Conservation (phyloP, 2,888 invertebrate genomes). For the Chelonus formosanus region DNA sequence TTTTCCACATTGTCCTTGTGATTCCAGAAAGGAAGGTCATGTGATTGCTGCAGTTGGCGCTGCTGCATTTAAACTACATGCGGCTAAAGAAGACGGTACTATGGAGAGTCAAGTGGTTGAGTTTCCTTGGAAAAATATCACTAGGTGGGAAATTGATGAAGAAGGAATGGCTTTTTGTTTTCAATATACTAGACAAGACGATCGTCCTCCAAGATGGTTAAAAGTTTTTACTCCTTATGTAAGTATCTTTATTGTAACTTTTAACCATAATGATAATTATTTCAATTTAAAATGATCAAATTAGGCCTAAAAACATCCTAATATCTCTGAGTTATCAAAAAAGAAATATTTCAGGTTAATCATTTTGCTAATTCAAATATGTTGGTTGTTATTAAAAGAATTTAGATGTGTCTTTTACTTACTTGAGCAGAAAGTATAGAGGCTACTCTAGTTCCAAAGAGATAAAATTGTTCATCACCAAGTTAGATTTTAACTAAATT, state of each 20-base stretch:
- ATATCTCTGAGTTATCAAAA: too few relatives aligned
- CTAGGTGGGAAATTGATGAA: slow-evolving; percentile 89
- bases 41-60: slow-evolving; percentile 79
- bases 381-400: too few relatives aligned
- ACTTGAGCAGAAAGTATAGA: too few relatives aligned
- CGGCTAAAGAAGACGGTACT: slow-evolving; percentile 84
- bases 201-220: slow-evolving; percentile 83
- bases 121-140: slow-evolving; percentile 84
- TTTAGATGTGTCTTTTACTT: too few relatives aligned
- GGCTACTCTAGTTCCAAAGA: too few relatives aligned
- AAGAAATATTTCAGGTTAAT: too few relatives aligned
- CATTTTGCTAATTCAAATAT: too few relatives aligned
- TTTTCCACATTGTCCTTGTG: slow-evolving; percentile 94
- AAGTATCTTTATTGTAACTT: slow-evolving; percentile 64
- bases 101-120: slow-evolving; percentile 82
- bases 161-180: slow-evolving; percentile 92
- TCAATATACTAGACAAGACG: slow-evolving; percentile 80
- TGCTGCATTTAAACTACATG: slow-evolving; percentile 76
- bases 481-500: too few relatives aligned
- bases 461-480: too few relatives aligned
- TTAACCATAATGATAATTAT: background rate
- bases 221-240: slow-evolving; percentile 91
- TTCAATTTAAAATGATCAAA: too few relatives aligned
- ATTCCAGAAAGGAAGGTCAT: slow-evolving; percentile 88
- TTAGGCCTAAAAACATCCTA: too few relatives aligned